Evolutionary conservation across 1,140 invertebrate species (phyloP), one percentile per base, ranked within the genome.

Genomic region (Pseudomyrmex sp.): DNA sequence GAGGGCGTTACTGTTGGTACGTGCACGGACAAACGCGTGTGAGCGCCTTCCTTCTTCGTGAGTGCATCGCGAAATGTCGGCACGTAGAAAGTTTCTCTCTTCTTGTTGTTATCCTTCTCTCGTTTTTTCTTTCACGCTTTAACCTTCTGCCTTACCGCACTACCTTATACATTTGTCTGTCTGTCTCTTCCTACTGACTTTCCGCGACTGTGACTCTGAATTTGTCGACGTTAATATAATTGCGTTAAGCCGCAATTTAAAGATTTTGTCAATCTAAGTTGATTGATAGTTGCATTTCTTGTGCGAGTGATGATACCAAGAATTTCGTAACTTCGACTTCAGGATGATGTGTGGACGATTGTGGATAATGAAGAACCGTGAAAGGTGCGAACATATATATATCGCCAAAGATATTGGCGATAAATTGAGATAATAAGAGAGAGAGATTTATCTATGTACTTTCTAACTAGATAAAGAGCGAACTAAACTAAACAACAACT

Each of bases 11-110:
- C 79, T 75, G 72, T 18, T 63, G 59, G 65, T 80, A 59, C 66
- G 90, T 86, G 88, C 88, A 87, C 86, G 88, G 85, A 80, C 74
- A 82, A 58, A 73, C 52, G 74, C 85, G 85, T 89, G 89, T 87
- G 88, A 83, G 88, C 86, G 76, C 83, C 75, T 85, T 61, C 83
- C 52, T 85, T 73, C 74, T 85, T 68, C 74, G 61, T 66, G 35
- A 76, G 73, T 79, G 68, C 50, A 50, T 68, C 69, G 73, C 54
- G 75, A 20, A 65, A 76, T 74, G 73, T 26, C 68, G 72, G 23
- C 69, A 74, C 84, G 63, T 83, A 68, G 65, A n/a, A 58, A 54
- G 59, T 66, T 50, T 77, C 62, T 76, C 65, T 72, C 35, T 9
- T 26, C 26, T 3, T 63, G 12, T 26, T 46, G 4, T 35, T 61